These are phyloP conservation scores for Perca fluviatilis DNA, from an alignment of 2,113 vertebrate genomes.

Conservation along the genomic window DNA sequence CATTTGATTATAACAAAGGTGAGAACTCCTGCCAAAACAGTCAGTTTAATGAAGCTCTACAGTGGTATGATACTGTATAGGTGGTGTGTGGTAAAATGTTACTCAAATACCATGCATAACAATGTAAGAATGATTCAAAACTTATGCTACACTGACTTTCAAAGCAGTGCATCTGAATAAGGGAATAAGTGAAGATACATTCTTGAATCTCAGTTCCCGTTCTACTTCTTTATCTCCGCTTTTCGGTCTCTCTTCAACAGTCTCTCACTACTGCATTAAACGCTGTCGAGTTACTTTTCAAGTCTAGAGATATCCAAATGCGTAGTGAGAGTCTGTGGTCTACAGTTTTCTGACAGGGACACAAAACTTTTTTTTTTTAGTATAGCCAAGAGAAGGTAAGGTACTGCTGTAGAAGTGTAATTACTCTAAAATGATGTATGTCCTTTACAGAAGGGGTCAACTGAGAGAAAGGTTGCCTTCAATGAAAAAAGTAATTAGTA, in stretches of 20 bases:
- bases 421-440: conserved; percentile 47
- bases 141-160: neutral
- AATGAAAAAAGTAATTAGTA: conserved; percentile 2
- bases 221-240: conserved; percentile 30
- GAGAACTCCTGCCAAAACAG: neutral
- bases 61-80: neutral
- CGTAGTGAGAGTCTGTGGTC: neutral
- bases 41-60: neutral
- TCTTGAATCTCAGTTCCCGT: neutral
- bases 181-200: conserved; percentile 10
- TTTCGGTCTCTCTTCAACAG: conserved; percentile 5
- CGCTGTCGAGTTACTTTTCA: neutral
- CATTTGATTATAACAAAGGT: neutral
- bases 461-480: conserved; percentile 5
- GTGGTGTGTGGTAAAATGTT: neutral
- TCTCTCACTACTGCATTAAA: neutral
- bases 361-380: neutral
- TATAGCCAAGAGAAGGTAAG: conserved; percentile 9
- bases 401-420: conserved; percentile 4
- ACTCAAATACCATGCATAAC: conserved; percentile 1
- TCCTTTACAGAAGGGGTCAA: conserved; percentile 6
- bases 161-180: conserved; percentile 5
- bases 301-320: neutral
- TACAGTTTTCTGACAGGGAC: neutral
- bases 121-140: conserved; percentile 7